A percentile compares a stretch with the other conserved stretches of the same genome.
phyloP scores from a whole-genome alignment of 1,140 invertebrate species.

The Drosophila neocordata region DNA sequence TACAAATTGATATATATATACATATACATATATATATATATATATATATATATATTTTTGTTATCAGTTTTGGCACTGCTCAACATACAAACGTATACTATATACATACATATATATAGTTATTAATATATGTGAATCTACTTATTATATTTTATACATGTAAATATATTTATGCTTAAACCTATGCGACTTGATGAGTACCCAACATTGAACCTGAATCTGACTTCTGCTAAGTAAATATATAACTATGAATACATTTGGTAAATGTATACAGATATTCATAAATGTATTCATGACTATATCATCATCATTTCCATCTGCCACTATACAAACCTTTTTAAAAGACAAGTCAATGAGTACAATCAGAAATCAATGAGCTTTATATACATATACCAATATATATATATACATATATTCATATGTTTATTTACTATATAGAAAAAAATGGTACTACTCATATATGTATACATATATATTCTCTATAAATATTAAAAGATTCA shows the following conservation, averaged over 20 bases:
- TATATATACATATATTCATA: not conserved
- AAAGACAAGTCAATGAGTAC: not conserved
- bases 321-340: too few species aligned
- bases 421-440: not conserved
- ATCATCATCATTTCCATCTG: not conserved
- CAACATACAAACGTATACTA: slow-evolving; percentile 13
- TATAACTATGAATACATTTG: too few species aligned
- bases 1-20: slow-evolving; percentile 23
- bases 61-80: slow-evolving; percentile 34
- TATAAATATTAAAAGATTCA: not conserved
- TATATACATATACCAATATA: not conserved
- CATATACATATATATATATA: slow-evolving; percentile 22
- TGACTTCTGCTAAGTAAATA: not conserved
- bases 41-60: too few species aligned
- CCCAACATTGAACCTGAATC: too few species aligned
- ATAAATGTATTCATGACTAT: too few species aligned
- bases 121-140: slow-evolving; percentile 17
- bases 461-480: not conserved
- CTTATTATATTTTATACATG: not conserved
- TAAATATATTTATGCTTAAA: not conserved
- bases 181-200: not conserved
- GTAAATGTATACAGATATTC: too few species aligned
- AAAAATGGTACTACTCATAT: not conserved
- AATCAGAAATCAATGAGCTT: not conserved
- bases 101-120: slow-evolving; percentile 6